phyloP scores from a whole-genome alignment of 2,888 invertebrate genomes.

The Rhogogaster chlorosoma region DNA sequence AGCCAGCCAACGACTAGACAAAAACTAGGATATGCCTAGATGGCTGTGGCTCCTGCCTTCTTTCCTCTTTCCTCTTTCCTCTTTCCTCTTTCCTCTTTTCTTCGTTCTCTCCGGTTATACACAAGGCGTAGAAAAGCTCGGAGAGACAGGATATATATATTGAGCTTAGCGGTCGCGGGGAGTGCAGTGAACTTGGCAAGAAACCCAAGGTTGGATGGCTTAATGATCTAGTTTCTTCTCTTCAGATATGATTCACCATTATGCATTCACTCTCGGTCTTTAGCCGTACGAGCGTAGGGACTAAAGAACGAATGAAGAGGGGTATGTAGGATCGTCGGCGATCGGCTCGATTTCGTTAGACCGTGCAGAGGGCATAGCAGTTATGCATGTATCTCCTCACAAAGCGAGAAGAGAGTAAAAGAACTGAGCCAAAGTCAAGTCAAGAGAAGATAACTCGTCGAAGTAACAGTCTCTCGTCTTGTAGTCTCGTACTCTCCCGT shows the following conservation, averaged over 20 bases:
- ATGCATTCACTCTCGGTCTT: conserved; percentile 63
- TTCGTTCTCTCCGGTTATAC: neutral
- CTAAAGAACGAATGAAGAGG: neutral
- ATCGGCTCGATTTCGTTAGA: conserved; percentile 17
- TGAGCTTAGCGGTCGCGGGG: conserved; percentile 52
- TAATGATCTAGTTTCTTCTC: conserved; percentile 75
- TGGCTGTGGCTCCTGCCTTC: conserved; percentile 57
- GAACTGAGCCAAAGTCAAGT: neutral
- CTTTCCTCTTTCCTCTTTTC: neutral
- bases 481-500: neutral
- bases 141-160: conserved; percentile 21
- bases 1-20: conserved; percentile 61
- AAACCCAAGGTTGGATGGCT: conserved; percentile 74
- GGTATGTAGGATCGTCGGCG: neutral
- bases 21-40: conserved; percentile 75
- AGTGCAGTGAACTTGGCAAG: conserved; percentile 76
- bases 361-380: neutral
- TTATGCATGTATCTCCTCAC: neutral
- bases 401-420: neutral
- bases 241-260: conserved; percentile 67
- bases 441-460: conserved; percentile 10
- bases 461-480: conserved; percentile 33
- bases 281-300: neutral
- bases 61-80: neutral
- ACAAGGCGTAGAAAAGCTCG: conserved; percentile 28